Evolutionary conservation across 2,113 vertebrate species (phyloP), one percentile per base, ranked within the genome.

Genomic region (Xiphophorus couchianus): DNA sequence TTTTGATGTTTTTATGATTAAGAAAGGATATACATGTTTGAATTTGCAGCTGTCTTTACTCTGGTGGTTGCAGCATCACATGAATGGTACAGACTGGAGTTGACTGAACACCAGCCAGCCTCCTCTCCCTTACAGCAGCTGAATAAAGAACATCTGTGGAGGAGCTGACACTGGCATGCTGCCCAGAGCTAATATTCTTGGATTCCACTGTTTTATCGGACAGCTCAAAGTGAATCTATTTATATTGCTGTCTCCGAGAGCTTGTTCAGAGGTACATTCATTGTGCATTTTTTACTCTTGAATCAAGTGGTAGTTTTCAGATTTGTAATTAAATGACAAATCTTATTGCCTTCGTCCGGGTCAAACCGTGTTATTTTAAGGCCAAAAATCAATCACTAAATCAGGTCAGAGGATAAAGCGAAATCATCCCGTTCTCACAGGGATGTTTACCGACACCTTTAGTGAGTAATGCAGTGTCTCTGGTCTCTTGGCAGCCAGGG

Each of bases 171-270:
- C 78, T 92, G 90, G 90, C 86, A 61, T n/a, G 0, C 31, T 62
- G 86, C 89, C 88, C 87, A 83, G 83, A 82, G 69, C 13, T 73
- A 76, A 85, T 83, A 78, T 85, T 78, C 72, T 69, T 76, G 69
- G 71, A 63, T 69, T 80, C 74, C 69, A 66, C 78, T 33, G 71
- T 68, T 83, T 88, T 84, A 73, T 77, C 76, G 73, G 77, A 72
- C 33, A 42, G 66, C 70, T 71, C 27, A 66, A 78, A 54, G 54
- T 71, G 33, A 80, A 84, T 77, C 31, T 75, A 74, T 83, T 73
- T 82, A 80, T 80, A 69, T 39, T 42, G 51, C 27, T 35, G 73
- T 62, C 31, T 73, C 51, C 37, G 30, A 62, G 15, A 54, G 51
- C 31, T 19, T 5, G 71, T 76, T 83, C 35, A 48, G 13, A 58